Conservation (phyloP, 2,888 invertebrate genomes). For the Fissipunctia ypsillon region DNA sequence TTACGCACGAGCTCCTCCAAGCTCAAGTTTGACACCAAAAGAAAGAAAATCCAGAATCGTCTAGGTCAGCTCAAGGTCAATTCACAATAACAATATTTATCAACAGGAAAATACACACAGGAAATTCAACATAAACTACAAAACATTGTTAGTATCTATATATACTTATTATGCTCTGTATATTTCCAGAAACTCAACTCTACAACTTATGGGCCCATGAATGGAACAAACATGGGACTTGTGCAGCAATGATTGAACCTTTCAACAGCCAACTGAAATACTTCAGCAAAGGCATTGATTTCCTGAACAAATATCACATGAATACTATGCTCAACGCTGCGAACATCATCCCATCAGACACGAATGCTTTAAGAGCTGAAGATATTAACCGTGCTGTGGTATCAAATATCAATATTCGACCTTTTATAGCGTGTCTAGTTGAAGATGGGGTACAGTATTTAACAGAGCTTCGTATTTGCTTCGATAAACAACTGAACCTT, state of each 20-base stretch:
- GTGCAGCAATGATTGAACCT: conserved; percentile 90
- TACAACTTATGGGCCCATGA: conserved; percentile 94
- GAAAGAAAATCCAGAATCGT: not conserved
- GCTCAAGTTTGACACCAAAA: not conserved
- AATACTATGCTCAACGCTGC: conserved; percentile 89
- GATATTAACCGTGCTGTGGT: conserved; percentile 81
- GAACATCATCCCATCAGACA: conserved; percentile 86
- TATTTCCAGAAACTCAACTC: conserved; percentile 77
- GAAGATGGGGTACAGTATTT: conserved; percentile 91
- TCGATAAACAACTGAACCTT: conserved; percentile 91
- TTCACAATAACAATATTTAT: conserved; percentile 27
- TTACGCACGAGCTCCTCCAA: too few relatives aligned
- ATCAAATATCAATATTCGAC: conserved; percentile 89
- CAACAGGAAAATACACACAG: conserved; percentile 33
- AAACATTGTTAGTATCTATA: not conserved
- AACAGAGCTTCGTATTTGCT: conserved; percentile 93
- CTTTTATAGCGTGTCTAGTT: conserved; percentile 91
- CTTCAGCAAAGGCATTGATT: conserved; percentile 91
- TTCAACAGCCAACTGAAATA: conserved; percentile 92
- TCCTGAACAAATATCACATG: conserved; percentile 91
- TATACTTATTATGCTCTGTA: conserved; percentile 1
- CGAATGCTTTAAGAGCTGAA: conserved; percentile 48
- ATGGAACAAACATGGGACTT: conserved; percentile 95
- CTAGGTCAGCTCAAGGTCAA: conserved; percentile 36
- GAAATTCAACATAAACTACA: conserved; percentile 15